Conservation (phyloP, 2,797 vertebrate genomes). For the Heterohyrax brucei region DNA sequence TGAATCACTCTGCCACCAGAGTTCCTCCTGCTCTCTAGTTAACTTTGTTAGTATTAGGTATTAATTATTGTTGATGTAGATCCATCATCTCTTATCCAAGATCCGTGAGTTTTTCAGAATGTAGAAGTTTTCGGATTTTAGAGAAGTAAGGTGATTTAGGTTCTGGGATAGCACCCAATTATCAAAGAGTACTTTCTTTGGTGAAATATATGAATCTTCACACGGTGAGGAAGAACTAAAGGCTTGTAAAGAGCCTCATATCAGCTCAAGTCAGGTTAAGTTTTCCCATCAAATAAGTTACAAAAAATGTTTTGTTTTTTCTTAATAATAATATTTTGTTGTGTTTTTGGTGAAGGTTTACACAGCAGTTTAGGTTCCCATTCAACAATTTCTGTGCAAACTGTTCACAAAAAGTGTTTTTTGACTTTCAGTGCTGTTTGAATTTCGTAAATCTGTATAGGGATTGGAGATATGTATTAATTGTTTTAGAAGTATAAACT, state of each 20-base stretch:
- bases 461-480: neutral
- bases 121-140: constrained; percentile 6
- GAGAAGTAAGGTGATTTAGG: neutral
- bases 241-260: neutral
- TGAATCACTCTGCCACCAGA: too few relatives aligned
- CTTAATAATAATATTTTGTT: too few relatives aligned
- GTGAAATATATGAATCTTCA: constrained; percentile 35
- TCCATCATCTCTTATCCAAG: neutral
- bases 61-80: neutral
- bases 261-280: neutral
- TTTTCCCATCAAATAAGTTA: too few relatives aligned
- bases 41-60: neutral
- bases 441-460: constrained; percentile 16
- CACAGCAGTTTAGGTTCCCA: neutral
- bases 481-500: constrained; percentile 20
- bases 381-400: too few relatives aligned
- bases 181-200: constrained; percentile 5
- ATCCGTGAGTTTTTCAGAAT: constrained; percentile 4
- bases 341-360: too few relatives aligned
- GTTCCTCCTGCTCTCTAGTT: neutral
- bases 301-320: too few relatives aligned
- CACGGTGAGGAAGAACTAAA: neutral
- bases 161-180: neutral
- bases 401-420: constrained; percentile 38
- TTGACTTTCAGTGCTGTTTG: constrained; percentile 42